Conservation (phyloP, 2,888 invertebrate species). For the Chalcis sispes region DNA sequence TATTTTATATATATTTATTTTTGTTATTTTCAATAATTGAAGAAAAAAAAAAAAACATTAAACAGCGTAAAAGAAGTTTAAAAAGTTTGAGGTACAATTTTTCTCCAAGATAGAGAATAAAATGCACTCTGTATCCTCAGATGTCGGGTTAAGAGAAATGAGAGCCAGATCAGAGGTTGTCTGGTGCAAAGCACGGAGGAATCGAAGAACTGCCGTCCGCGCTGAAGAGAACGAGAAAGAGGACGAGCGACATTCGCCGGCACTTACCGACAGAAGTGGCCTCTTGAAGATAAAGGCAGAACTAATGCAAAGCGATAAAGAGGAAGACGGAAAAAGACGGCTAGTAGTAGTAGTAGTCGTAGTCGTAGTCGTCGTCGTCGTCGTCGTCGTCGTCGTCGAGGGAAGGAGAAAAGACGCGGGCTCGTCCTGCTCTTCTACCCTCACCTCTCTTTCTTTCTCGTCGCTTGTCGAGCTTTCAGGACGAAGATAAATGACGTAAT, state of each 20-base stretch:
- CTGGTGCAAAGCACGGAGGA: neutral
- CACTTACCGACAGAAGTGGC: conserved; percentile 26
- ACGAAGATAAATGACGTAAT: conserved; percentile 75
- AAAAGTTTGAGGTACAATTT: no score
- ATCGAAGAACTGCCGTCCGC: neutral
- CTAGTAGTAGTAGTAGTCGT: conserved; percentile 41
- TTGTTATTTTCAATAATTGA: no score
- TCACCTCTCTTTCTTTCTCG: neutral
- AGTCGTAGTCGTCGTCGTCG: no score
- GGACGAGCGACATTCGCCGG: neutral
- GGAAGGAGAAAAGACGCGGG: conserved; percentile 39
- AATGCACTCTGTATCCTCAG: neutral
- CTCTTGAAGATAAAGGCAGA: conserved; percentile 33
- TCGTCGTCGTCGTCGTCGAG: no score
- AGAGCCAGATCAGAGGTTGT: conserved; percentile 2
- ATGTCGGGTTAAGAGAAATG: conserved; percentile 4
- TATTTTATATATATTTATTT: no score
- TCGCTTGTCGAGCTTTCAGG: no score
- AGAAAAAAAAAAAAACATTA: no score
- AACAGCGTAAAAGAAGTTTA: no score
- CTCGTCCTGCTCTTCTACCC: neutral
- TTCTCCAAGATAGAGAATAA: no score
- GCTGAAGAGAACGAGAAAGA: neutral
- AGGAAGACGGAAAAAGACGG: conserved; percentile 57
- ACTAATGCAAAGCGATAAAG: conserved; percentile 52